Evolutionary conservation across 92 coral and sea anemone genomes (phyloP), one percentile per base, ranked within the genome.

Genomic region (Palythoa grandis): DNA sequence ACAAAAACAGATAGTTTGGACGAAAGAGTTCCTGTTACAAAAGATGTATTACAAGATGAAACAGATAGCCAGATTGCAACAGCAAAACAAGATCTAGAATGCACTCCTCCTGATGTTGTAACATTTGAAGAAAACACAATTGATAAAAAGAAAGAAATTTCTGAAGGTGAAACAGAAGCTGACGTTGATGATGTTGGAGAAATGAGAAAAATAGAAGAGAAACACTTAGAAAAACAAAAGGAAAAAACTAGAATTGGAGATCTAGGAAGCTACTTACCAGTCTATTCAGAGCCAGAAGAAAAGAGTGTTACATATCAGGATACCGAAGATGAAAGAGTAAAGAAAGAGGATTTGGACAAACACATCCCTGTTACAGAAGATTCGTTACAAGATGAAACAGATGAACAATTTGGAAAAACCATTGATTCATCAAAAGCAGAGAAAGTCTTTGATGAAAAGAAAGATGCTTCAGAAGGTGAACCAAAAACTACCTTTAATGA

Each of bases 81-180:
- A 22, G 17, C 56, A 35, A 22, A n/a, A 53, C 65, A 6, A 8
- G 35, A 69, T 7, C 47, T 4, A 57, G 79, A 52, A 1, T 29
- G 60, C 25, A 60, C 52, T 37, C 38, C 38, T 8, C 63, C 38
- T 4, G 23, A 52, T 37, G 69, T 23, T 67, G 4, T 37, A 48
- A 52, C 47, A 20, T 56, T 24, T 5, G 69, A 76, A 40, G 91
- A 87, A 25, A 79, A 60, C 15, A 11, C n/a, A 47, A 4, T 83
- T 16, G 75, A 35, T 23, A 16, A 25, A 13, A 74, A 39, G 19
- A 60, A 60, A 12, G 69, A 23, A 19, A 24, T 38, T 11, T 14
- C 72, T 24, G 38, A 70, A 16, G 78, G 5, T 52, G 79, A 67
- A 25, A 11, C 20, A 37, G 52, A 65, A 24, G 50, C 35, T 20